These are phyloP conservation scores for Calliphora vomitoria DNA, from an alignment of 2,888 invertebrate genomes.

Conservation along the genomic window DNA sequence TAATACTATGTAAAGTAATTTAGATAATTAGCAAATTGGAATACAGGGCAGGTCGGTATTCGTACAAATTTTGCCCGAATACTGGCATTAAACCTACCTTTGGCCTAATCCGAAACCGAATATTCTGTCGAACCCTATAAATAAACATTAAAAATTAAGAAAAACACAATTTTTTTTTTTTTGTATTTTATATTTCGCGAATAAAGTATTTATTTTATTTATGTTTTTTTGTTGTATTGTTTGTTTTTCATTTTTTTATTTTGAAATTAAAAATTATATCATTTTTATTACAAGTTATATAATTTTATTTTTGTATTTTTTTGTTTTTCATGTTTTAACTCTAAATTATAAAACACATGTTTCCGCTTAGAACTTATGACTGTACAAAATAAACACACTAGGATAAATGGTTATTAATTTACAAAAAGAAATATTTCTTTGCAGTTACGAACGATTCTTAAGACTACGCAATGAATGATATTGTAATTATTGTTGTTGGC, in stretches of 20 bases:
- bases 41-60: too few relatives aligned
- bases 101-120: too few relatives aligned
- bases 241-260: constrained; percentile 14
- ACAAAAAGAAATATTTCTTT: constrained; percentile 32
- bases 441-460: constrained; percentile 7
- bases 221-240: constrained; percentile 19
- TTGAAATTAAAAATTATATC: constrained; percentile 45
- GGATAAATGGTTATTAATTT: constrained; percentile 36
- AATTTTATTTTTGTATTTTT: not conserved
- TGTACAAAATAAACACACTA: constrained; percentile 63
- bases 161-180: not conserved
- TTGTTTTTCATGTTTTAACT: constrained; percentile 1
- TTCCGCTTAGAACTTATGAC: constrained; percentile 60
- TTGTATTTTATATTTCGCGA: constrained; percentile 51
- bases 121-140: too few relatives aligned
- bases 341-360: constrained; percentile 59
- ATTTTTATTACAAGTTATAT: constrained; percentile 49
- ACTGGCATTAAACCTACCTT: too few relatives aligned
- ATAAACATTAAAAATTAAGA: too few relatives aligned
- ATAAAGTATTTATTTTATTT: constrained; percentile 54
- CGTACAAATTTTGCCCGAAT: too few relatives aligned
- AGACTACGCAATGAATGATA: constrained; percentile 5
- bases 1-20: too few relatives aligned
- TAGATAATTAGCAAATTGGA: too few relatives aligned
- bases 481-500: not conserved